A percentile compares a stretch with the other conserved stretches of the same genome.
Evolutionary conservation across 2,113 vertebrate genomes (phyloP).

Genomic region (Triplophysa siluroides): DNA sequence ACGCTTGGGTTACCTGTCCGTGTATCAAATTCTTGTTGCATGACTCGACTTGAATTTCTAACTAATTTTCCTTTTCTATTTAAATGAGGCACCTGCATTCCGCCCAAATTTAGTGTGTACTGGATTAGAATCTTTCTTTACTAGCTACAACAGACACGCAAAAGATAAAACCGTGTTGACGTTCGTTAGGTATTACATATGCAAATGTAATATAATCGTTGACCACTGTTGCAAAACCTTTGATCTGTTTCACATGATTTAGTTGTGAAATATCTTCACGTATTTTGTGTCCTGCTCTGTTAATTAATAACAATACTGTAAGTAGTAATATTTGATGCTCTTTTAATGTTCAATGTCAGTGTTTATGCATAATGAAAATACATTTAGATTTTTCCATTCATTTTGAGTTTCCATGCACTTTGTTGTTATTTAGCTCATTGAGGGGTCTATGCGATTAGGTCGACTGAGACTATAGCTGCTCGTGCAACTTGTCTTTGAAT

Average conservation of each 20-base stretch:
- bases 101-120: background rate
- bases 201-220: background rate
- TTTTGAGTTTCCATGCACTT: too few species aligned
- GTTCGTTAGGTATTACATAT: background rate
- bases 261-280: background rate
- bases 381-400: too few species aligned
- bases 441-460: background rate
- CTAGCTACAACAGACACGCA: background rate
- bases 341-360: too few species aligned
- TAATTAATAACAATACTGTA: slow-evolving; percentile 25
- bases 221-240: slow-evolving; percentile 12
- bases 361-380: too few species aligned
- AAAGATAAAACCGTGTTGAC: background rate
- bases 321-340: background rate
- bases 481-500: slow-evolving; percentile 10
- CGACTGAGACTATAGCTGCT: slow-evolving; percentile 18
- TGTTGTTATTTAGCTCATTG: background rate
- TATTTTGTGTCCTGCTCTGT: background rate
- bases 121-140: background rate
- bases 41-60: slow-evolving; percentile 82
- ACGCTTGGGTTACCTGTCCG: slow-evolving; percentile 84
- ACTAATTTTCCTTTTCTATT: slow-evolving; percentile 85
- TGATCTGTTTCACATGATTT: slow-evolving; percentile 11
- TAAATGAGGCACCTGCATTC: slow-evolving; percentile 66
- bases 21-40: slow-evolving; percentile 83